These are phyloP conservation scores for Terrapene triunguis DNA, from an alignment of 2,113 vertebrate genomes.

Conservation along the genomic window DNA sequence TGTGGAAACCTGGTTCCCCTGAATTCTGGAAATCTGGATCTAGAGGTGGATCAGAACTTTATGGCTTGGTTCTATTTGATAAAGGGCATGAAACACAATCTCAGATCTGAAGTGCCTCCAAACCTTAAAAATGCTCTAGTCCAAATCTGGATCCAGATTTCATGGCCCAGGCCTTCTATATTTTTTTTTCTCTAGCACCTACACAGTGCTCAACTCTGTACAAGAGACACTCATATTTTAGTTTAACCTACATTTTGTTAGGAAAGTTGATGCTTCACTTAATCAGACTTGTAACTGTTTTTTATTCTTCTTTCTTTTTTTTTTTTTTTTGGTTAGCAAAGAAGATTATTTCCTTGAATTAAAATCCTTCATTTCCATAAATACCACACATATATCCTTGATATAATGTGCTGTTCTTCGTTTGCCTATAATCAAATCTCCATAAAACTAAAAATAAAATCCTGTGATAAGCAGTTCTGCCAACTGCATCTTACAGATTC, in stretches of 20 bases:
- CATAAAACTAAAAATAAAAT: slow-evolving; percentile 48
- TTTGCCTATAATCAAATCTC: slow-evolving; percentile 34
- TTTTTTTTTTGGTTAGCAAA: background rate
- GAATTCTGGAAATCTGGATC: background rate
- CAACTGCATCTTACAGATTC: slow-evolving; percentile 38
- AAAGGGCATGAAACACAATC: background rate
- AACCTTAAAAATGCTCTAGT: background rate
- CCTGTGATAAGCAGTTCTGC: slow-evolving; percentile 31
- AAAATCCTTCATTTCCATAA: background rate
- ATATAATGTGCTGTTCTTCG: background rate
- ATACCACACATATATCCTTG: background rate
- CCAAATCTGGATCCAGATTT: background rate
- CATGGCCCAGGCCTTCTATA: background rate
- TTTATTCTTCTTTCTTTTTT: no score
- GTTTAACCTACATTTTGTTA: background rate
- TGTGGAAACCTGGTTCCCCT: background rate
- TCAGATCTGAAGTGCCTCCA: background rate
- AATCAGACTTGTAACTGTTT: background rate
- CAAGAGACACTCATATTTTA: background rate
- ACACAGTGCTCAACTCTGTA: background rate
- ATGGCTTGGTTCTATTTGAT: background rate
- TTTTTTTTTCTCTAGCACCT: background rate
- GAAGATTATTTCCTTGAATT: slow-evolving; percentile 10
- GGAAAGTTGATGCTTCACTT: background rate
- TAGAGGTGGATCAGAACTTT: background rate